Evolutionary conservation across 1,140 invertebrate genomes (phyloP), one percentile per base, ranked within the genome.

Genomic region (Lepidurus couesii): DNA sequence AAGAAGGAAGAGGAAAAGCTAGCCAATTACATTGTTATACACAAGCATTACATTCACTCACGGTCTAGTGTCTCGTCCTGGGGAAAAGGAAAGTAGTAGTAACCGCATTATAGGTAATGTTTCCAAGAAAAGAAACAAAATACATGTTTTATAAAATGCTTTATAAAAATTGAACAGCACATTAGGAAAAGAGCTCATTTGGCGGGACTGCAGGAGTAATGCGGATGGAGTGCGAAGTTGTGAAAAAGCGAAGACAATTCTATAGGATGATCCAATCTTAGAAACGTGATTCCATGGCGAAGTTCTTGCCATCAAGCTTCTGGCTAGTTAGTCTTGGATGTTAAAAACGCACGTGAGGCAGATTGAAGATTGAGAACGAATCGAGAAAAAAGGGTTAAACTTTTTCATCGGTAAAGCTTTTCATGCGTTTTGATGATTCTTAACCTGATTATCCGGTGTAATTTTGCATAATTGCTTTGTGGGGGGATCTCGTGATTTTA

Each of bases 11-110:
- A 21, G 53, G 21, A 65, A n/a, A 65, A 13, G 53, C 16, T 13
- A 21, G 53, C 53, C 53, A 65, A 65, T 65, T 65, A 65, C 53
- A 21, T 65, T 65, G 53, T 65, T 65, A 65, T 65, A n/a, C n/a
- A 65, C 53, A 9, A 65, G 53, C 53, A 21, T 21, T 65, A 65
- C 53, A 65, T n/a, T 65, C 8, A 65, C 53, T 65, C 53, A 65
- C 53, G 53, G 16, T 65, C 21, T 7, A 65, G 53, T 65, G 16
- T 65, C 53, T 13, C 16, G 53, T 11, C 16, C 13, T 34, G 4
- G 34, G 34, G 53, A 65, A 65, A 65, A 65, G 53, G 21, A 65
- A 65, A 65, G 21, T 65, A 65, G 16, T n/a, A 53, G 53, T 65
- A 21, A n/a, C 21, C 21, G n/a, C 16, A 65, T n/a, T 13, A 9